Evolutionary conservation across 2,797 vertebrate species (phyloP).

Genomic region (Semaprochilodus insignis): DNA sequence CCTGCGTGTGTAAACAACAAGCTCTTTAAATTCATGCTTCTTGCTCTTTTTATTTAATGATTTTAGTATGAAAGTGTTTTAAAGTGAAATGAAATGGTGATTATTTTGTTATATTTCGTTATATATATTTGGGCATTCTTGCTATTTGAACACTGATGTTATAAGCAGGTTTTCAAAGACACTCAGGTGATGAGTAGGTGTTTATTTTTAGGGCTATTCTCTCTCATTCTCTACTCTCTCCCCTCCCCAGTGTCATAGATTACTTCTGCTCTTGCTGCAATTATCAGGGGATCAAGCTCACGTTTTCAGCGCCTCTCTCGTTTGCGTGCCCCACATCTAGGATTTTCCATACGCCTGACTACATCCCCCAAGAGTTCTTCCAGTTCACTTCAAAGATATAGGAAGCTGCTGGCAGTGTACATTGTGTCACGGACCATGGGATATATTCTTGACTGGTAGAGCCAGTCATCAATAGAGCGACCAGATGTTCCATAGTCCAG

Average conservation of each 20-base stretch:
- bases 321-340: slow-evolving; percentile 6
- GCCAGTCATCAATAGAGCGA: neutral
- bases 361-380: slow-evolving; percentile 26
- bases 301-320: slow-evolving; percentile 38
- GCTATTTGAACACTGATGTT: neutral
- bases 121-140: neutral
- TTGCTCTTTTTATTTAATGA: too few relatives aligned
- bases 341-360: slow-evolving; percentile 40
- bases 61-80: too few relatives aligned
- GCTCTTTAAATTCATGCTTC: too few relatives aligned
- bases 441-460: neutral
- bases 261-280: slow-evolving; percentile 43
- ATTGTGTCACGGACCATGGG: neutral
- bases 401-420: slow-evolving; percentile 19
- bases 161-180: slow-evolving; percentile 35
- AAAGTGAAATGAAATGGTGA: too few relatives aligned
- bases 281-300: slow-evolving; percentile 43
- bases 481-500: neutral
- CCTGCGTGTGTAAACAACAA: too few relatives aligned
- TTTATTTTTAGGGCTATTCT: slow-evolving; percentile 54
- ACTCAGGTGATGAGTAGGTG: slow-evolving; percentile 29
- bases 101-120: too few relatives aligned
- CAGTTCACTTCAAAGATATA: slow-evolving; percentile 28
- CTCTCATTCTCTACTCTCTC: slow-evolving; percentile 26
- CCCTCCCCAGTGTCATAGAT: slow-evolving; percentile 37